Conservation (phyloP, 2,113 vertebrate species). For the Melanerpes aurifrons region DNA sequence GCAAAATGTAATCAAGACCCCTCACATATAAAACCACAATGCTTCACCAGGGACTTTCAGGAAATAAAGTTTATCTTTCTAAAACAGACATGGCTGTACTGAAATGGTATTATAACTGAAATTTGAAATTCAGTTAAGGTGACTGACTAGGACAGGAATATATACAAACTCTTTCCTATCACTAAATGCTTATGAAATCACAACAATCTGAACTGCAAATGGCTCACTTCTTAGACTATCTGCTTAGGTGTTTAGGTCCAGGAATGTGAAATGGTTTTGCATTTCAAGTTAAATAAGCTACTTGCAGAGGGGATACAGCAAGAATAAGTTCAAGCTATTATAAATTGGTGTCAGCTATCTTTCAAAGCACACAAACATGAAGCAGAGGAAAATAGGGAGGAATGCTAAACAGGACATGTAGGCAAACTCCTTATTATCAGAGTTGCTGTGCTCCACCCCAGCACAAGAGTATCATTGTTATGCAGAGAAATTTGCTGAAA, state of each 20-base stretch:
- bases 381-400: neutral
- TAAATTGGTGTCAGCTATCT: constrained; percentile 5
- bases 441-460: neutral
- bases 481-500: neutral
- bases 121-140: neutral
- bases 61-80: constrained; percentile 4
- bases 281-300: constrained; percentile 28
- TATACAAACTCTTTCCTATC: neutral
- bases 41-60: neutral
- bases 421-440: neutral
- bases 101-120: neutral
- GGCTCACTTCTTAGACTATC: neutral
- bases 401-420: neutral
- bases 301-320: neutral
- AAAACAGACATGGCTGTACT: neutral
- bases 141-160: neutral
- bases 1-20: neutral
- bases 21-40: neutral
- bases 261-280: constrained; percentile 13
- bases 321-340: neutral
- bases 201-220: neutral
- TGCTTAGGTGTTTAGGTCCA: neutral
- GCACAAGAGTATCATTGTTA: neutral
- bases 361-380: neutral
- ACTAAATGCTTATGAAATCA: neutral